Conservation (phyloP, 2,797 vertebrate genomes). For the Sebastolobus alascanus region DNA sequence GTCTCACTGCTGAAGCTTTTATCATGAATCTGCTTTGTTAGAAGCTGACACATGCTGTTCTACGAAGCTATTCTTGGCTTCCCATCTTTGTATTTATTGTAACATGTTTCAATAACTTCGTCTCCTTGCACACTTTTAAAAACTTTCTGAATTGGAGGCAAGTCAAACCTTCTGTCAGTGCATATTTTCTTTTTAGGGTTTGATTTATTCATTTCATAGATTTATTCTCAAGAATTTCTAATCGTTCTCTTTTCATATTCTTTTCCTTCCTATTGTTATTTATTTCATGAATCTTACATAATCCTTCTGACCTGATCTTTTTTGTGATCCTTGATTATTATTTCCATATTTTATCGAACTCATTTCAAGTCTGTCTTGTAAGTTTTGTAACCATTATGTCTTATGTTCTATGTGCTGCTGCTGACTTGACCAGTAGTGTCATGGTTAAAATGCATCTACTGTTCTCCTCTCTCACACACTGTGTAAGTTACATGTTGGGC, state of each 20-base stretch:
- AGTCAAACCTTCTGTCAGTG: not conserved
- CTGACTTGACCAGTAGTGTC: not conserved
- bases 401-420: not conserved
- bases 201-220: not conserved
- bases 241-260: not conserved
- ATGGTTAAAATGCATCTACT: not conserved
- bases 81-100: not conserved
- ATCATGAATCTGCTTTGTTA: not conserved
- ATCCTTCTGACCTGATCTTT: not conserved
- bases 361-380: not conserved
- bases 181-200: not conserved
- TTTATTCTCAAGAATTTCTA: not conserved
- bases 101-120: not conserved
- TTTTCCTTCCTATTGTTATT: too few species aligned
- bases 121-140: not conserved
- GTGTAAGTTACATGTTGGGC: too few species aligned
- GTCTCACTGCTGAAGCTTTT: not conserved
- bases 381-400: not conserved
- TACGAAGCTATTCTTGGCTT: constrained; percentile 11
- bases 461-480: not conserved
- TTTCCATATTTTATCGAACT: not conserved
- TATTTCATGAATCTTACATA: not conserved
- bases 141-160: not conserved
- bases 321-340: not conserved
- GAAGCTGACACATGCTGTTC: not conserved